Conservation (phyloP, 2,888 invertebrate species). For the Aplocera efformata region DNA sequence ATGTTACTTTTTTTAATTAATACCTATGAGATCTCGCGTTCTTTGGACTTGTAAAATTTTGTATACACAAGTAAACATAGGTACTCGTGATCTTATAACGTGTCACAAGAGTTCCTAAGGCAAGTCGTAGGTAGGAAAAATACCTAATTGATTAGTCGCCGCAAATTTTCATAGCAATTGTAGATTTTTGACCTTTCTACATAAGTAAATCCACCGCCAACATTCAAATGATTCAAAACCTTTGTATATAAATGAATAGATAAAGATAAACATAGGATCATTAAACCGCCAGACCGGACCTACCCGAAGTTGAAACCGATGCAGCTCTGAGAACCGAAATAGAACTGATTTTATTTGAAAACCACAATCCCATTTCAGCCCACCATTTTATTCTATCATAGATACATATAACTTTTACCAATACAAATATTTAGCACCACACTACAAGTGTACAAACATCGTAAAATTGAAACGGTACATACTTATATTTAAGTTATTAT, state of each 20-base stretch:
- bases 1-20: no score
- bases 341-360: conserved; percentile 26
- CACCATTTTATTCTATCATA: conserved; percentile 13
- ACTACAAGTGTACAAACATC: conserved; percentile 62
- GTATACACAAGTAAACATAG: no score
- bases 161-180: no score
- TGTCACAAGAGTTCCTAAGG: no score
- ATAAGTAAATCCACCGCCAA: neutral
- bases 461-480: conserved; percentile 44
- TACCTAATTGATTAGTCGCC: no score
- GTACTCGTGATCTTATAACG: no score
- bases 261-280: conserved; percentile 32
- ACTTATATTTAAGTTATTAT: conserved; percentile 35
- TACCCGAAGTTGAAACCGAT: conserved; percentile 52
- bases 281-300: conserved; percentile 40
- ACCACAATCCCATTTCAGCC: conserved; percentile 14
- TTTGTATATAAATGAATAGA: conserved; percentile 14
- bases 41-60: no score
- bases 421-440: conserved; percentile 37
- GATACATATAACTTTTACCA: conserved; percentile 28
- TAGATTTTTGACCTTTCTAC: no score
- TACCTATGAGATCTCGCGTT: no score
- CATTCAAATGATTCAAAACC: neutral
- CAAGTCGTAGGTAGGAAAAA: no score
- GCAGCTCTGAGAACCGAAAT: conserved; percentile 33